Base-by-base conservation (phyloP, 2,888 invertebrate species). In the Yponomeuta sedellus region DNA sequence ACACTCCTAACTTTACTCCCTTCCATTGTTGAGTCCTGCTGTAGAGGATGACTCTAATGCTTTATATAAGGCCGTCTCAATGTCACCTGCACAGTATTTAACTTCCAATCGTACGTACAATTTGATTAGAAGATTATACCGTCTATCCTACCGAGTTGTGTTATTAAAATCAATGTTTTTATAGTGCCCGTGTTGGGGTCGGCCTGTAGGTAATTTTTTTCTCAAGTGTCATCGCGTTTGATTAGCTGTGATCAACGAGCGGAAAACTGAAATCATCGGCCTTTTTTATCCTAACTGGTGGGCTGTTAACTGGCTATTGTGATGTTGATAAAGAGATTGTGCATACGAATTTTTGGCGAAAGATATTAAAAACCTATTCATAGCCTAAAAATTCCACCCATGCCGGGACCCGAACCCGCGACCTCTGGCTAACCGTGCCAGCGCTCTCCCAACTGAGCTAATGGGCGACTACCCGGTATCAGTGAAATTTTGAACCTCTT, bases 211-310 rank as follows among this genome's bases (percentile, higher is more conserved):
- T 52, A 52, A 52, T 52, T 52, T 52, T 16, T 52, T 52, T 16
- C 44, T 52, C 3, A 52, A 16, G 16, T 52, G 16, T 52, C 44
- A 52, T 52, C 44, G 16, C 3, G 2, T 52, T 52, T 52, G 44
- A 52, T 52, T 52, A 5, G 2, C 44, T 4, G 59, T 25, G 25
- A 25, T 1, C 59, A 59, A 25, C 25, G 59, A 44, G 44, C 44
- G 44, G 63, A 63, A 63, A 63, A 63, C 20, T 63, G 63, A 63
- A 22, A 40, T 22, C 58, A 58, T 67, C 65, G 66, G 65, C 58
- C 73, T 76, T 80, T 78, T 93, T 28, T 22, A 8, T 11, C 12
- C 16, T 52, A 52, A 52, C 16, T 16, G 44, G 16, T 52, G 2
- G 44, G 44, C 34, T 34, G 34, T 12, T 52, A 16, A 52, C 44